Evolutionary conservation across 2,797 vertebrate species (phyloP).

Genomic region (Ctenopoma kingsleyae): DNA sequence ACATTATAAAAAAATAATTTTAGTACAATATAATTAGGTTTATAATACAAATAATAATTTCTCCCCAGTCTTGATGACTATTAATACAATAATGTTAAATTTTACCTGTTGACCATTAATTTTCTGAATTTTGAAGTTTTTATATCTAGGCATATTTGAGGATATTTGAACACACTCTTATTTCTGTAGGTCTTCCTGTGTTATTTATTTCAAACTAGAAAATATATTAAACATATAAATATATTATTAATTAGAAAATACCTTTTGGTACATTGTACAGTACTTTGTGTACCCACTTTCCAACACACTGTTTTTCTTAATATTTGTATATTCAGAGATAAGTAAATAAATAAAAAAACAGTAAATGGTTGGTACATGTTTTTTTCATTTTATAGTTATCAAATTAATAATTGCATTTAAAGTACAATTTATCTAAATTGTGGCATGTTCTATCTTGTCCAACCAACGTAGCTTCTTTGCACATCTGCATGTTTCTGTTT

Average conservation of each 20-base stretch:
- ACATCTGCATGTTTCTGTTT: neutral
- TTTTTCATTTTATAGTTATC: too few species aligned
- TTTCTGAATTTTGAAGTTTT: neutral
- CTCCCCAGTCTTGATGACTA: too few species aligned
- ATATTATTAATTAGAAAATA: neutral
- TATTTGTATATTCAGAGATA: neutral
- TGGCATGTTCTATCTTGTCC: too few species aligned
- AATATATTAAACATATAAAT: too few species aligned
- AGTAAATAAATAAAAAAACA: constrained; percentile 2
- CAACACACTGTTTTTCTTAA: neutral
- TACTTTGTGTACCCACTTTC: neutral
- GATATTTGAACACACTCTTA: neutral
- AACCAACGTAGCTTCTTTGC: neutral
- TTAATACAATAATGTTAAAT: neutral
- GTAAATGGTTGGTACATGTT: neutral
- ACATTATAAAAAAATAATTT: neutral
- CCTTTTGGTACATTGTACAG: neutral
- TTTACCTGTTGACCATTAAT: too few species aligned
- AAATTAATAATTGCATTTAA: too few species aligned
- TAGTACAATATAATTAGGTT: neutral
- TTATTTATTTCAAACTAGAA: too few species aligned
- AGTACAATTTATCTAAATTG: too few species aligned
- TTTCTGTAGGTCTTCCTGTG: constrained; percentile 1
- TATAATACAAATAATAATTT: neutral
- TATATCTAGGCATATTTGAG: neutral